Base-by-base conservation (phyloP, 1,140 invertebrate species). In the Cydia splendana region DNA sequence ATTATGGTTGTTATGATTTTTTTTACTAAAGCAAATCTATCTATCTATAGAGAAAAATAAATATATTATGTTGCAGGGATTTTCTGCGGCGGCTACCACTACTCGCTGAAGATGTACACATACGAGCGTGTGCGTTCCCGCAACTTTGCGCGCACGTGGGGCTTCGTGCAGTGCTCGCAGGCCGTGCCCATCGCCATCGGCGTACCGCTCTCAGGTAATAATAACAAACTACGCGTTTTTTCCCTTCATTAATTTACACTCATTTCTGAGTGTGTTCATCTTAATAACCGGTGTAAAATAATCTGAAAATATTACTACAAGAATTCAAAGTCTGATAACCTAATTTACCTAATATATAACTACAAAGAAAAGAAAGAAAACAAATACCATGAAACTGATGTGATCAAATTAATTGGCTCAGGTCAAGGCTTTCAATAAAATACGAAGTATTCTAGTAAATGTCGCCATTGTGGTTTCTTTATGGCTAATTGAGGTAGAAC, bases 111-210 rank as follows among this genome's bases (percentile, higher is more conserved):
- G 89, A 97, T 98, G 95, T 97, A 97, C 91, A 97, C 96, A 0
- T 97, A 98, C 85, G 97, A 98, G 88, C 94, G 96, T 80, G 97
- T 98, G 9, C 93, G 97, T 53, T 97, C 97, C 0, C 94, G 97
- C 77, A 97, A 98, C 88, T 98, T 98, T 89, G 96, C 97, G 0
- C 94, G 97, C 76, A 97, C 97, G 0, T 98, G 97, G 97, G 96
- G 97, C 69, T 98, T 97, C 88, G 96, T 98, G n/a, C 97, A 97
- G 88, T 97, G 96, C 84, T 97, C 96, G 4, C 97, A 98, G 87
- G 96, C 96, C 0, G 95, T 98, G 84, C 97, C 97, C 10, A 96
- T 97, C n/a, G 95, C 97, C 2, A 95, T 97, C 67, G 97, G 97
- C 45, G 96, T 98, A 30, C 97, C 97, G n/a, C 95, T 97, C 74